Evolutionary conservation across 2,888 invertebrate species (phyloP).

Genomic region (Eilema depressum): DNA sequence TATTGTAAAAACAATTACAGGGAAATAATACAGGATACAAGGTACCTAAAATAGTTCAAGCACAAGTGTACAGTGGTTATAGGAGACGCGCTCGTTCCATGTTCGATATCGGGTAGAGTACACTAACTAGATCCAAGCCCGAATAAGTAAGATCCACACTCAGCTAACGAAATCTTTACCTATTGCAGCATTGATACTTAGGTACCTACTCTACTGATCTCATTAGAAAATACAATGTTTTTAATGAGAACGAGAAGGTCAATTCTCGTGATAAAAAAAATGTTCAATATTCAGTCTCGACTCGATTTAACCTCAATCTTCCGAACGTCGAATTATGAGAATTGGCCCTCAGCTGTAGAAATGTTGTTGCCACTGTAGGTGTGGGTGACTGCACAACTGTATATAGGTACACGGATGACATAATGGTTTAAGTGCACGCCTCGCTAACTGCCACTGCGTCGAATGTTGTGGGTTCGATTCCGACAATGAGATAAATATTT

Average conservation of each 20-base stretch:
- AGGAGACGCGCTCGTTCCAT: not conserved
- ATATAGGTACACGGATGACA: not conserved
- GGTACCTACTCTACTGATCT: not conserved
- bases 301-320: too few relatives aligned
- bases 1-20: too few relatives aligned
- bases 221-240: not conserved
- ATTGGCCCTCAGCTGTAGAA: not conserved
- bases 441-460: not conserved
- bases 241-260: not conserved
- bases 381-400: not conserved
- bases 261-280: too few relatives aligned
- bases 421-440: not conserved
- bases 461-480: constrained; percentile 2
- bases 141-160: too few relatives aligned
- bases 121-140: not conserved
- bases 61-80: not conserved
- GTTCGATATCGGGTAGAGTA: not conserved
- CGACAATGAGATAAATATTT: not conserved
- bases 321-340: too few relatives aligned
- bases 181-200: too few relatives aligned
- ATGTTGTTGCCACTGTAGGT: not conserved
- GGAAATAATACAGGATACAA: too few relatives aligned
- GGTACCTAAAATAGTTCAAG: too few relatives aligned
- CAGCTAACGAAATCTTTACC: too few relatives aligned
- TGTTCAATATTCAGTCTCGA: too few relatives aligned